phyloP scores from a whole-genome alignment of 2,113 vertebrate genomes.

The Bubalus kerabau region DNA sequence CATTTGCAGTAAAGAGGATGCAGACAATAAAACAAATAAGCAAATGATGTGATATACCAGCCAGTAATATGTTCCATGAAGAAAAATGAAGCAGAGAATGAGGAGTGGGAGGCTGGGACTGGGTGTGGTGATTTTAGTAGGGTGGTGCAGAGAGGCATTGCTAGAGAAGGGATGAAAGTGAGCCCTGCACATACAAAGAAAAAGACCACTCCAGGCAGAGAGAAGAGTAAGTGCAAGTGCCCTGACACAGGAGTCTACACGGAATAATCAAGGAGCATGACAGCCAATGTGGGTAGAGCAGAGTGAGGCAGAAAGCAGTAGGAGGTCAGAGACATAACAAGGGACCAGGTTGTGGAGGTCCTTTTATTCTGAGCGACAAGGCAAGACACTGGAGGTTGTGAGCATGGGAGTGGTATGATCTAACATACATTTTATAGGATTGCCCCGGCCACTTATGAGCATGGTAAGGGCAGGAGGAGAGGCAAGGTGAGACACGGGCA shows the following conservation, averaged over 20 bases:
- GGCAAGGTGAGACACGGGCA: background rate
- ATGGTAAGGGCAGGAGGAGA: too few species aligned
- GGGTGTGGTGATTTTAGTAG: background rate
- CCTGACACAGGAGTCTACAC: background rate
- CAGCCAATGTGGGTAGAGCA: background rate
- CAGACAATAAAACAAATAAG: background rate
- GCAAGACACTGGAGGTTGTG: background rate
- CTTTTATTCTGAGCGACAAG: background rate
- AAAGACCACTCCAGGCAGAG: background rate
- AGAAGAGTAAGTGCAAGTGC: background rate
- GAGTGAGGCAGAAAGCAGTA: background rate
- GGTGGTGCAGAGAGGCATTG: too few species aligned
- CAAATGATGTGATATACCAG: background rate
- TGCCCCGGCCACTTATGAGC: too few species aligned
- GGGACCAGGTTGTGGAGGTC: background rate
- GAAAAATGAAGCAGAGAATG: background rate
- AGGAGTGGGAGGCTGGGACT: too few species aligned
- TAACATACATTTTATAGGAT: background rate
- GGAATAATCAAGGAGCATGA: background rate
- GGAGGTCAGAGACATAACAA: background rate
- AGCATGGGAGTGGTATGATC: background rate
- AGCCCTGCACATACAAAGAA: background rate
- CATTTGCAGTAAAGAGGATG: background rate
- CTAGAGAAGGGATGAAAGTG: background rate
- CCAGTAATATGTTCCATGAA: background rate